Conservation (phyloP, 2,888 invertebrate genomes). For the Caradrina clavipalpis region DNA sequence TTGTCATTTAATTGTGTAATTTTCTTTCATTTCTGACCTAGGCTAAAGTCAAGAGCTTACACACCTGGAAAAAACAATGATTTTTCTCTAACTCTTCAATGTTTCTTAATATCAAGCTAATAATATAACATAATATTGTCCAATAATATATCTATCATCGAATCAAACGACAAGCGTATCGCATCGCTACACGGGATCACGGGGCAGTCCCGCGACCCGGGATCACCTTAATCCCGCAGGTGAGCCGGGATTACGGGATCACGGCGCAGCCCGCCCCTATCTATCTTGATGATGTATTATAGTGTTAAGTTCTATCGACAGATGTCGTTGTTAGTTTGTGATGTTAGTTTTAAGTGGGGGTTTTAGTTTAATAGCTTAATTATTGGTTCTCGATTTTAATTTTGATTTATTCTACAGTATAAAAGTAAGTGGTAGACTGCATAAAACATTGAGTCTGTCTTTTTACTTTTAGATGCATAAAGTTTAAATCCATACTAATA, state of each 20-base stretch:
- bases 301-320: conserved; percentile 78
- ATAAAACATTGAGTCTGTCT: no score
- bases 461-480: no score
- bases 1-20: no score
- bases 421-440: no score
- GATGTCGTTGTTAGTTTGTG: conserved; percentile 71
- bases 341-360: conserved; percentile 29
- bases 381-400: background rate
- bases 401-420: no score
- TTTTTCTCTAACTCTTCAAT: background rate
- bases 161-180: conserved; percentile 65
- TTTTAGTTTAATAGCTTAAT: background rate
- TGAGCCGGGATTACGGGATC: conserved; percentile 78
- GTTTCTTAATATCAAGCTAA: conserved; percentile 4
- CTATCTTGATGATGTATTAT: conserved; percentile 84
- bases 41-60: no score
- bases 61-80: no score
- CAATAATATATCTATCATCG: conserved; percentile 60
- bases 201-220: conserved; percentile 65
- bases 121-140: conserved; percentile 5
- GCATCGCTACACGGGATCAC: conserved; percentile 65
- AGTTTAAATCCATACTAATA: no score
- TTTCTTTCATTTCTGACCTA: no score
- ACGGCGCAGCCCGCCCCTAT: conserved; percentile 71
- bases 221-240: conserved; percentile 81